phyloP scores from a whole-genome alignment of 2,888 invertebrate genomes.

The Polyommatus iphigenia region DNA sequence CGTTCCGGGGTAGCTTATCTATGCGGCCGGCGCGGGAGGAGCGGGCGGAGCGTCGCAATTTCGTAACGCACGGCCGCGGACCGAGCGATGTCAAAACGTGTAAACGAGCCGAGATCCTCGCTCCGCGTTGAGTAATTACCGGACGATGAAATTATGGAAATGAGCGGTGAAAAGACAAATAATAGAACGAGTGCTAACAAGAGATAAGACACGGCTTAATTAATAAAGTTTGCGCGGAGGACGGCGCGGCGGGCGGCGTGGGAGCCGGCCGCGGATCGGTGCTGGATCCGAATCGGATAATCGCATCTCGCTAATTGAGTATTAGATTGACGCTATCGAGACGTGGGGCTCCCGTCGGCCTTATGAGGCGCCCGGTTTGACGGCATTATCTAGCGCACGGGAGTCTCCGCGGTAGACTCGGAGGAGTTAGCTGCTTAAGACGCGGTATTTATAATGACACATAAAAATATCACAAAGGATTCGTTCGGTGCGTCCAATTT shows the following conservation, averaged over 20 bases:
- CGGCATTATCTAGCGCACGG: background rate
- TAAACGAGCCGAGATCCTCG: slow-evolving; percentile 64
- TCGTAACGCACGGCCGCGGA: slow-evolving; percentile 40
- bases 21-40: background rate
- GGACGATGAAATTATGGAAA: slow-evolving; percentile 79
- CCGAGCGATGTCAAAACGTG: slow-evolving; percentile 68
- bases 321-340: slow-evolving; percentile 78
- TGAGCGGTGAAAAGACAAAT: slow-evolving; percentile 80
- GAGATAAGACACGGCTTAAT: slow-evolving; percentile 81
- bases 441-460: slow-evolving; percentile 36
- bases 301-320: slow-evolving; percentile 78
- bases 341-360: background rate
- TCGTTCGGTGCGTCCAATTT: slow-evolving; percentile 67
- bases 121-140: slow-evolving; percentile 71
- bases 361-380: background rate
- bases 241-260: slow-evolving; percentile 50
- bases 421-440: background rate
- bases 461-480: slow-evolving; percentile 66
- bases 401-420: background rate
- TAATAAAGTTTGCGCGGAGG: slow-evolving; percentile 79
- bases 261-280: slow-evolving; percentile 68
- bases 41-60: background rate
- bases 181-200: slow-evolving; percentile 81
- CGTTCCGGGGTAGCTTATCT: slow-evolving; percentile 30
- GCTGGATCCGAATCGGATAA: slow-evolving; percentile 76